These are phyloP conservation scores for Drosophila asahinai DNA, from an alignment of 1,140 invertebrate species.

Conservation along the genomic window DNA sequence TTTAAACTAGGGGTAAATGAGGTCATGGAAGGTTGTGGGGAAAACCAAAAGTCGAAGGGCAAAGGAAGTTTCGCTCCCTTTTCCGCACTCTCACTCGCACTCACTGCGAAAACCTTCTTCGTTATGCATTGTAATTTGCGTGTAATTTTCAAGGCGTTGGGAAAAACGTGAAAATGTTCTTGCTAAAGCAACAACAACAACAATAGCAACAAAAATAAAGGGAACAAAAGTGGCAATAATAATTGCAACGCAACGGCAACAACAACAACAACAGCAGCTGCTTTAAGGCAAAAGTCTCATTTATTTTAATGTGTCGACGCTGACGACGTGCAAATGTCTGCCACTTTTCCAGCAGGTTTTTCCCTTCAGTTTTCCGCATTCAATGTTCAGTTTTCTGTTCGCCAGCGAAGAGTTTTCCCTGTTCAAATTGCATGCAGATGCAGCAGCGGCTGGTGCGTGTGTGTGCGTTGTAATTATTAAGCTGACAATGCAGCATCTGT, in stretches of 20 bases:
- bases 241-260: conserved; percentile 34
- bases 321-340: conserved; percentile 82
- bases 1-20: conserved; percentile 31
- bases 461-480: conserved; percentile 72
- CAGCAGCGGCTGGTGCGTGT: conserved; percentile 47
- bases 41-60: conserved; percentile 30
- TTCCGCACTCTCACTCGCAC: conserved; percentile 36
- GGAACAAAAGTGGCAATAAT: conserved; percentile 36
- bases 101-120: conserved; percentile 41
- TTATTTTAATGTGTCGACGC: conserved; percentile 81
- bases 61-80: conserved; percentile 9
- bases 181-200: conserved; percentile 36
- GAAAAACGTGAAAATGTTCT: conserved; percentile 68
- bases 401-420: conserved; percentile 23
- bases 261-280: conserved; percentile 44
- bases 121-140: conserved; percentile 80
- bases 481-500: conserved; percentile 68
- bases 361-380: conserved; percentile 33
- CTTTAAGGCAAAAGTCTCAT: conserved; percentile 79
- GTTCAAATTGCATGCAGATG: conserved; percentile 68
- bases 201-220: conserved; percentile 18
- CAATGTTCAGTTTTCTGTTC: conserved; percentile 24
- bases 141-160: conserved; percentile 71
- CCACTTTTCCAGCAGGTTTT: conserved; percentile 70
- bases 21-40: conserved; percentile 14